phyloP scores from a whole-genome alignment of 2,113 vertebrate genomes.

The Hippocampus zosterae region DNA sequence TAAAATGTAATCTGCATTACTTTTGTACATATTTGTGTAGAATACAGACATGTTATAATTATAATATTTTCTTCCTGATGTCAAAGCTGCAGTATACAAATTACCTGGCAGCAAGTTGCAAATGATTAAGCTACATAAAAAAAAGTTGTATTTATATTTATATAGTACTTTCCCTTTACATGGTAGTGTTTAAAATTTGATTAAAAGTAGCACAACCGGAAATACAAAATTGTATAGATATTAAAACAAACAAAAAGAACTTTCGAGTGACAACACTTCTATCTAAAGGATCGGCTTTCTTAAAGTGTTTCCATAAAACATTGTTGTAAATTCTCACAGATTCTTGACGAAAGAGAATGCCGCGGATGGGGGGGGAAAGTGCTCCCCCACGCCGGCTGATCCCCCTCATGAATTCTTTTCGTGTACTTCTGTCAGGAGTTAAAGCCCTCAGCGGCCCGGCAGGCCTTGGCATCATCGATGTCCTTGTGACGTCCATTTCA shows the following conservation, averaged over 20 bases:
- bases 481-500: slow-evolving; percentile 11
- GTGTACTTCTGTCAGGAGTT: slow-evolving; percentile 22
- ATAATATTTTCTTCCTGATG: background rate
- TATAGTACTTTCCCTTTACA: slow-evolving; percentile 23
- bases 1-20: slow-evolving; percentile 14
- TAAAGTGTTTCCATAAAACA: background rate
- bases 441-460: slow-evolving; percentile 42
- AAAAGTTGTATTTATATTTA: background rate
- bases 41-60: slow-evolving; percentile 29
- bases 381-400: background rate
- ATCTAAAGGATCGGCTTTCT: slow-evolving; percentile 18
- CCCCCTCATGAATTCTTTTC: slow-evolving; percentile 6
- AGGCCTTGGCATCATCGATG: slow-evolving; percentile 24
- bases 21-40: slow-evolving; percentile 32
- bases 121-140: slow-evolving; percentile 16
- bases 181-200: slow-evolving; percentile 17
- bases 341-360: slow-evolving; percentile 12
- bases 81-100: slow-evolving; percentile 12
- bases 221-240: slow-evolving; percentile 44
- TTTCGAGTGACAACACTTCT: slow-evolving; percentile 33
- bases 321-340: slow-evolving; percentile 8
- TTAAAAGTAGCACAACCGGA: slow-evolving; percentile 7
- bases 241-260: slow-evolving; percentile 6
- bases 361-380: background rate
- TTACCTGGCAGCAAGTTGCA: slow-evolving; percentile 40